Evolutionary conservation across 2,113 vertebrate genomes (phyloP), one percentile per base, ranked within the genome.

Genomic region (Hiodon alosoides): DNA sequence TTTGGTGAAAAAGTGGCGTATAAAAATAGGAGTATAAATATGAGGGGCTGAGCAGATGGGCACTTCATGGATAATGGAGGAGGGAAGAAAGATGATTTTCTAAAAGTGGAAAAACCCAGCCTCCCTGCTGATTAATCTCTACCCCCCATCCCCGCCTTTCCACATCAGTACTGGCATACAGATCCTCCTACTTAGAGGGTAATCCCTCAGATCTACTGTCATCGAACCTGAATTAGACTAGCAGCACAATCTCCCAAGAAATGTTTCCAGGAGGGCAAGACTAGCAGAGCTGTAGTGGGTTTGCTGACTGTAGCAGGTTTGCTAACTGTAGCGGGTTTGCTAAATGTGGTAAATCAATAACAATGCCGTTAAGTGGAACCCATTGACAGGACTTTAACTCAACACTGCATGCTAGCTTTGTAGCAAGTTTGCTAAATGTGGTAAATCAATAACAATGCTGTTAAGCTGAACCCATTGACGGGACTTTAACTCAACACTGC

Each of bases 31-130:
- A 53, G 46, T 31, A 70, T 57, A 70, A 57, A 70, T 58, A 11
- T 70, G 69, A 57, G n/a, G 53, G 53, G 16, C 9, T 13, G 17
- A 70, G 69, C 52, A 70, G 69, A 70, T 70, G 52, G 69, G 69
- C 69, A 70, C 17, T 70, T 70, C 69, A 70, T 70, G 69, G 69
- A 70, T 70, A 54, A 70, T 70, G 69, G 69, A 70, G 69, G 52
- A 72, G 4, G 65, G 7, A 60, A 68, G 55, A 53, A 17, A 48
- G 76, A 73, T 77, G 61, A 7, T 6, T 72, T 67, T 77, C 69
- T 77, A 72, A 58, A 77, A 72, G 46, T 7, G 70, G 61, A 71
- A 47, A 50, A 55, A 47, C 69, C 11, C 10, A 52, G 2, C 47
- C 54, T 59, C 17, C 53, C 65, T 74, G 17, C 53, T 51, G 65